These are phyloP conservation scores for Pterophyllum scalare DNA, from an alignment of 2,113 vertebrate species.

Conservation along the genomic window DNA sequence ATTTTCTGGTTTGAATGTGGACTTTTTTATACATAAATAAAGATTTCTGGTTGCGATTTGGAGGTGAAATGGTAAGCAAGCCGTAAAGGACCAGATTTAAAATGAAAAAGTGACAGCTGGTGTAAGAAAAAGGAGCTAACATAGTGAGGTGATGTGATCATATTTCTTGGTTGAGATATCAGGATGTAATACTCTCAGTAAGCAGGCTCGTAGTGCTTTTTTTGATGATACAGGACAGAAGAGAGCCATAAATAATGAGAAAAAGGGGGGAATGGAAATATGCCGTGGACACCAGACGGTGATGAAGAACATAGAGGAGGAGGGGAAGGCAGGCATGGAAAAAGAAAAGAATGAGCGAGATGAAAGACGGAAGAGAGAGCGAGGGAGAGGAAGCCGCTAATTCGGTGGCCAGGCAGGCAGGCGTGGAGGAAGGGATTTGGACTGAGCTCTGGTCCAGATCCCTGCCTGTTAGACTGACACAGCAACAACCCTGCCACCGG, in stretches of 20 bases:
- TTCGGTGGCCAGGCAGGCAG: slow-evolving; percentile 70
- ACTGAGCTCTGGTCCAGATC: slow-evolving; percentile 75
- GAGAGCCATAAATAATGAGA: slow-evolving; percentile 14
- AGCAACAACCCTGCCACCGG: slow-evolving; percentile 75
- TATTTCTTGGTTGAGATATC: slow-evolving; percentile 36
- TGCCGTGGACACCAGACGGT: slow-evolving; percentile 6
- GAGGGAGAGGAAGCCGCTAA: slow-evolving; percentile 40
- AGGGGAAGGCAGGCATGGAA: slow-evolving; percentile 19
- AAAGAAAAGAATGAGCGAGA: slow-evolving; percentile 49
- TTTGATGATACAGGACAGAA: slow-evolving; percentile 11
- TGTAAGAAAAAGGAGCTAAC: neutral
- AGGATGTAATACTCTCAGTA: slow-evolving; percentile 28
- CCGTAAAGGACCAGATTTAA: neutral
- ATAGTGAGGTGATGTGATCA: slow-evolving; percentile 29
- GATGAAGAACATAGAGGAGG: slow-evolving; percentile 17
- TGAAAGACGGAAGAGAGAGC: slow-evolving; percentile 60
- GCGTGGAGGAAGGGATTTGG: slow-evolving; percentile 75
- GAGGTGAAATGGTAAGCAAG: neutral
- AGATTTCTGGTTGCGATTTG: neutral
- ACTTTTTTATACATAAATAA: neutral
- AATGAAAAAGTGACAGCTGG: slow-evolving; percentile 6
- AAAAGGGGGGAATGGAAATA: slow-evolving; percentile 4
- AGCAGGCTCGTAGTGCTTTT: neutral
- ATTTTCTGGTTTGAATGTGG: neutral
- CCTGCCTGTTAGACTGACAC: slow-evolving; percentile 78